These are phyloP conservation scores for Nyctibius bracteatus DNA, from an alignment of 2,113 vertebrate genomes.

Conservation along the genomic window DNA sequence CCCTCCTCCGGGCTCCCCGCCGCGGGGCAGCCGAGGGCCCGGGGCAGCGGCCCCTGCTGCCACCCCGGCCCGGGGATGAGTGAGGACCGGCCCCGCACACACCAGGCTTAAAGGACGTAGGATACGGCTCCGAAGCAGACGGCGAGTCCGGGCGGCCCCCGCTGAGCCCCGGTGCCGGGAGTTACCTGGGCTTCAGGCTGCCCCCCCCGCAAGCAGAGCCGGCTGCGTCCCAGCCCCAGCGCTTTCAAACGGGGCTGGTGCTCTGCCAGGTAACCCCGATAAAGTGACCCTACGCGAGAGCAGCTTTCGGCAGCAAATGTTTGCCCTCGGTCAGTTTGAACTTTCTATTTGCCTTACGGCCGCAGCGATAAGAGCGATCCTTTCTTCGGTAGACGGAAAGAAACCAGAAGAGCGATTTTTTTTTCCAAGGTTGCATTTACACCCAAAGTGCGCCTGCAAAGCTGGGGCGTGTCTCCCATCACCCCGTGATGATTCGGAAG, in stretches of 20 bases:
- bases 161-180: neutral
- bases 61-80: too few species aligned
- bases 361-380: neutral
- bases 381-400: neutral
- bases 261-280: neutral
- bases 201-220: neutral
- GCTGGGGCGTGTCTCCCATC: neutral
- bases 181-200: neutral
- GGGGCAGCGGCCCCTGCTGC: neutral
- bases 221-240: neutral
- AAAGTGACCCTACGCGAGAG: neutral
- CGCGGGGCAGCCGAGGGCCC: neutral
- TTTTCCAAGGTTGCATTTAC: neutral
- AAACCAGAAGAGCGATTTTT: neutral
- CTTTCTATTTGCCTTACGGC: neutral
- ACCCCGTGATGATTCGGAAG: neutral
- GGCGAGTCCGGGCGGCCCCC: neutral
- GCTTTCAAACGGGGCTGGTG: neutral
- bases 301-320: neutral
- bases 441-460: neutral
- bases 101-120: neutral
- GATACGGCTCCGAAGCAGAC: neutral
- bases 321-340: neutral
- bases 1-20: neutral
- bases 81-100: neutral